Conservation (phyloP, 1,140 invertebrate species). For the Myzus persicae region DNA sequence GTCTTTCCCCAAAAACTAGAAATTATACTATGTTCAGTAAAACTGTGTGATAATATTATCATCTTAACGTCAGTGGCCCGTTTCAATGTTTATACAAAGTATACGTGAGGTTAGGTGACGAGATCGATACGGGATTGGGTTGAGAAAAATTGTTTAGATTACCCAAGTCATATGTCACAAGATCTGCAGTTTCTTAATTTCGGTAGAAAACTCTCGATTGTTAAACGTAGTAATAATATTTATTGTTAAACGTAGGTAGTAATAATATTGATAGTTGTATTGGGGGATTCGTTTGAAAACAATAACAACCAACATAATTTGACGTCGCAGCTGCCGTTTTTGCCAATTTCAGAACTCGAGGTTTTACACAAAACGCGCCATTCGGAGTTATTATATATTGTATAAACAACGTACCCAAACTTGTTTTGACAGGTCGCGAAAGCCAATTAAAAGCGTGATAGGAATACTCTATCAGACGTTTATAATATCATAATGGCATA, state of each 20-base stretch:
- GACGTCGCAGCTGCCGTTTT: neutral
- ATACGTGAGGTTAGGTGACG: too few species aligned
- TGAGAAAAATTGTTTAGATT: neutral
- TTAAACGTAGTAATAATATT: too few species aligned
- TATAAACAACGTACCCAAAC: neutral
- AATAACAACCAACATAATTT: neutral
- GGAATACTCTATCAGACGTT: neutral
- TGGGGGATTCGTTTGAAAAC: neutral
- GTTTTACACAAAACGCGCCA: neutral
- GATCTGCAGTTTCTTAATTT: too few species aligned
- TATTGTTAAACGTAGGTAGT: neutral
- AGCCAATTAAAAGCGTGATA: neutral
- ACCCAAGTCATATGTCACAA: too few species aligned
- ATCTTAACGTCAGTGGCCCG: neutral
- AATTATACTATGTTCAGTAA: too few species aligned
- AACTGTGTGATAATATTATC: too few species aligned
- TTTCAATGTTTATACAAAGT: neutral
- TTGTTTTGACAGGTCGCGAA: slow-evolving; percentile 21
- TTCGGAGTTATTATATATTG: neutral
- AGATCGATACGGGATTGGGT: neutral
- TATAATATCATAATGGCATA: slow-evolving; percentile 8
- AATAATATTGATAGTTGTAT: too few species aligned
- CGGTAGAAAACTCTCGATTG: too few species aligned
- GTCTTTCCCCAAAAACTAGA: too few species aligned
- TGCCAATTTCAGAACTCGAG: neutral